phyloP scores from a whole-genome alignment of 1,140 invertebrate species.

The Saccostrea glomerata region DNA sequence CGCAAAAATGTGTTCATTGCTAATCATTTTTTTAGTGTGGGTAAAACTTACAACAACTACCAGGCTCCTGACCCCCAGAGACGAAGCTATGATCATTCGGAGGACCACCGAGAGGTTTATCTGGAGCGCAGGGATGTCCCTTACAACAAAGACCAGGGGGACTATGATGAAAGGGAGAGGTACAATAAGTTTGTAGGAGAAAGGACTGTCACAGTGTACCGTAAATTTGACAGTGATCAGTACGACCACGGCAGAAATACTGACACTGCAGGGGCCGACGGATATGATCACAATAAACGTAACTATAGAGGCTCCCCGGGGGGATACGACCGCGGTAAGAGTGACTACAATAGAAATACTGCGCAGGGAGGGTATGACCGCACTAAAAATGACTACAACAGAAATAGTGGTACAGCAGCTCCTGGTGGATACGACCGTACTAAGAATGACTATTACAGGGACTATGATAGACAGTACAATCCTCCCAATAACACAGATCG shows the following conservation, averaged over 20 bases:
- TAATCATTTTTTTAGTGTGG: neutral
- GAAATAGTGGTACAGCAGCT: neutral
- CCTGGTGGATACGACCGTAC: too few relatives aligned
- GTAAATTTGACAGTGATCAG: slow-evolving; percentile 16
- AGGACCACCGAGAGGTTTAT: neutral
- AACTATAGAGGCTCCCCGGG: neutral
- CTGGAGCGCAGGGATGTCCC: neutral
- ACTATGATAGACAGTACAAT: slow-evolving; percentile 7
- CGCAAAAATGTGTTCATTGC: neutral
- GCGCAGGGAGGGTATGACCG: too few relatives aligned
- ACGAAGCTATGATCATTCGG: neutral
- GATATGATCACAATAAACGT: neutral
- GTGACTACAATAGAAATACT: neutral
- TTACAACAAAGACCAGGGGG: neutral
- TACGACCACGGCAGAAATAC: neutral
- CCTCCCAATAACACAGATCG: neutral
- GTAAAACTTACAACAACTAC: neutral
- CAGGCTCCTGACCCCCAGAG: neutral
- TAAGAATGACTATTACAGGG: neutral
- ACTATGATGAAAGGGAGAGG: slow-evolving; percentile 18
- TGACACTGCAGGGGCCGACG: neutral
- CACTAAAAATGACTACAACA: neutral
- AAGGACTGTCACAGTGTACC: slow-evolving; percentile 32
- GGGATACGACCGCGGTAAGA: neutral
- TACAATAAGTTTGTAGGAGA: slow-evolving; percentile 13